These are phyloP conservation scores for Melieria picta DNA, from an alignment of 2,888 invertebrate species.

Conservation along the genomic window DNA sequence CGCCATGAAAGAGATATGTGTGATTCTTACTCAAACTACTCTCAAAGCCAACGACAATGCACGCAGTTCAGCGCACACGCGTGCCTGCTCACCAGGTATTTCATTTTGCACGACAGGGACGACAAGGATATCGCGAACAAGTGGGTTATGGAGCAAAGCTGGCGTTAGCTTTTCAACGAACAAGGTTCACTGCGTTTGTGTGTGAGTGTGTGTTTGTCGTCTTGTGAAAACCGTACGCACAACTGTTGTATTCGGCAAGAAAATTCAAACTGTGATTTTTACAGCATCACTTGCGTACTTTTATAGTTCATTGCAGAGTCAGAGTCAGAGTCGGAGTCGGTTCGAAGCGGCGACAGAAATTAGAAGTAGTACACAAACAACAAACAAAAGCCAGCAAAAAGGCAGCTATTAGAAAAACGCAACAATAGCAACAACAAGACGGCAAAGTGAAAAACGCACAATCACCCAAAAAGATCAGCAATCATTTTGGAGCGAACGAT, in stretches of 20 bases:
- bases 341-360: slow-evolving; percentile 15
- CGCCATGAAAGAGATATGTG: slow-evolving; percentile 9
- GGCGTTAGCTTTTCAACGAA: slow-evolving; percentile 8
- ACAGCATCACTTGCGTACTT: slow-evolving; percentile 50
- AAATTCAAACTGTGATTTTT: slow-evolving; percentile 53
- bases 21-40: slow-evolving; percentile 1
- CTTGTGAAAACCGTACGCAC: slow-evolving; percentile 6
- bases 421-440: slow-evolving; percentile 11
- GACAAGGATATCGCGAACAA: background rate
- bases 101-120: slow-evolving; percentile 46
- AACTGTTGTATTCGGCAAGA: slow-evolving; percentile 43
- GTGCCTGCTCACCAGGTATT: slow-evolving; percentile 55
- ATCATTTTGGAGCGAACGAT: slow-evolving; percentile 8
- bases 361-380: slow-evolving; percentile 26
- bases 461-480: slow-evolving; percentile 34
- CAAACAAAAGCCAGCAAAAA: slow-evolving; percentile 31
- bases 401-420: slow-evolving; percentile 28
- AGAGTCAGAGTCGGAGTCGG: too few relatives aligned
- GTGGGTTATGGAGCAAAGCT: slow-evolving; percentile 7
- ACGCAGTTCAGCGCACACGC: background rate
- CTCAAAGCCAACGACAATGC: background rate
- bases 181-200: background rate
- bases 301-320: slow-evolving; percentile 44
- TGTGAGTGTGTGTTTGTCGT: too few relatives aligned
- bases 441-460: slow-evolving; percentile 38